Evolutionary conservation across 2,888 invertebrate genomes (phyloP), one percentile per base, ranked within the genome.

Genomic region (Amaurobius ferox): DNA sequence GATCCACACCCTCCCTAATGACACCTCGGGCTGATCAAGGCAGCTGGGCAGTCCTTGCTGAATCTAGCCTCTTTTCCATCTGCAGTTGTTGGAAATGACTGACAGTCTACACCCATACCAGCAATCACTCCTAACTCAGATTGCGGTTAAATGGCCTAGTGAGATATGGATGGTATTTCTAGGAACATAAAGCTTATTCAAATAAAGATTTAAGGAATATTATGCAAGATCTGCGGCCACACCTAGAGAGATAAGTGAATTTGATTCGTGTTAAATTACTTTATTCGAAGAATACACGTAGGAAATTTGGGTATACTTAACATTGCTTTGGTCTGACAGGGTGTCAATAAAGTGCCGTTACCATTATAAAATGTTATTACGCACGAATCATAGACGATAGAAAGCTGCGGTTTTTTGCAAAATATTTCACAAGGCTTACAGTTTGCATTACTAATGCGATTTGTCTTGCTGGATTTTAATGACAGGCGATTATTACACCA

Each of bases 1-100:
- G 23, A 39, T 66, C 39, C 79, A 80, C 81, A 81, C 81, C 81
- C 81, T 70, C 39, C 44, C 40, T 81, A 81, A 81, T 81, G 81
- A 81, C 81, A 81, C 74, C 68, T 74, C 67, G 7, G n/a, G 26
- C 29, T 23, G 70, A 68, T 23, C 28, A 70, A 16, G 29, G 68
- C 73, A 67, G 73, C 79, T 73, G 80, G 13, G 9, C 13, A 44
- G 16, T 44, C 62, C 35, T 48, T 48, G 30, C 28, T 48, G 32
- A 62, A 32, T 64, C 23, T 29, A 44, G 39, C 55, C 71, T 48
- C 70, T 62, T 62, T 79, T 70, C 61, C 35, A 78, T 32, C 29
- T 44, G 44, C 70, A 67, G 67, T 32, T 67, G 44, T 9, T n/a
- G 13, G 16, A 0, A 30, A 16, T 66, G 62, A 68, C 35, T 79